A percentile compares a stretch with the other conserved stretches of the same genome.
Evolutionary conservation across 2,797 vertebrate species (phyloP).

Genomic region (Scolopax rusticola): DNA sequence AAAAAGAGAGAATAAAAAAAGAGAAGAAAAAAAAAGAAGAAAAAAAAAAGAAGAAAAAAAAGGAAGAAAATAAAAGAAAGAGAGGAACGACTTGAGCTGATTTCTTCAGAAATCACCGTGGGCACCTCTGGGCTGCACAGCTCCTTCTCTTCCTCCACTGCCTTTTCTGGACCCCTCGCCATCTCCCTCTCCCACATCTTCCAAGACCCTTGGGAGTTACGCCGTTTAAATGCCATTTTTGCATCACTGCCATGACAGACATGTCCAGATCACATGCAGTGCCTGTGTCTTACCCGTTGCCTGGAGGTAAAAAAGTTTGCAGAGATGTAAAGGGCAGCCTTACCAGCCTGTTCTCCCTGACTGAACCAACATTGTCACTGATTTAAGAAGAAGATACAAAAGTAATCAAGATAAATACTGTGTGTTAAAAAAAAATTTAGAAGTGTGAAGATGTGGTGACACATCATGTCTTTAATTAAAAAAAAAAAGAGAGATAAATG

Average conservation of each 20-base stretch:
- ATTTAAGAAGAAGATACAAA: background rate
- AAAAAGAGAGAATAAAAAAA: too few species aligned
- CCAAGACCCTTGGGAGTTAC: accelerated
- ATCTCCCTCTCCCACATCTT: accelerated
- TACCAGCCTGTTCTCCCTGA: background rate
- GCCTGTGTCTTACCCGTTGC: accelerated
- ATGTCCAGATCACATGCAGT: accelerated
- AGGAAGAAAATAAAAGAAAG: accelerated
- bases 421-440: background rate
- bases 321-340: background rate
- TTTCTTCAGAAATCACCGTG: background rate
- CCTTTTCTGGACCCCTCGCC: background rate
- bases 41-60: too few species aligned
- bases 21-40: too few species aligned
- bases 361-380: too few species aligned
- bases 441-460: background rate
- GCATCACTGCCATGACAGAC: accelerated
- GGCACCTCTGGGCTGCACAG: accelerated
- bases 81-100: background rate
- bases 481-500: background rate
- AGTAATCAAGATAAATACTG: background rate
- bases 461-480: background rate
- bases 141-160: background rate
- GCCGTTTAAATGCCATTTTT: background rate
- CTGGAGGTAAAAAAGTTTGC: accelerated